These are phyloP conservation scores for Volucella inanis DNA, from an alignment of 2,888 invertebrate genomes.

Conservation along the genomic window DNA sequence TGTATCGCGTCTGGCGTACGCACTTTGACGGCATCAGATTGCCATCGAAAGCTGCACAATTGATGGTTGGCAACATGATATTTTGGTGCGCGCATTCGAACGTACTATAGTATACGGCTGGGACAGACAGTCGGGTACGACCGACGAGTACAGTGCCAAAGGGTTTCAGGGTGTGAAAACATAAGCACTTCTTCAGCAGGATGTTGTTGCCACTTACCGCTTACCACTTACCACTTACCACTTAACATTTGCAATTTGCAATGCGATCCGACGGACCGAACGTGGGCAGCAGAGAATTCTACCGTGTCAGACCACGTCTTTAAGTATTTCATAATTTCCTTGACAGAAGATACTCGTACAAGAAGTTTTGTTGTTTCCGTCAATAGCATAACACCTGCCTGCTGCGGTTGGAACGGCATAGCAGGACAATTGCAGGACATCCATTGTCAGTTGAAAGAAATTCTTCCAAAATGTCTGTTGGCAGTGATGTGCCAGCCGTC, in stretches of 20 bases:
- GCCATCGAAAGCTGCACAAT: constrained; percentile 72
- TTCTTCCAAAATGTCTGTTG: constrained; percentile 18
- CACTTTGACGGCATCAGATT: constrained; percentile 58
- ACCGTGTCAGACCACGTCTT: constrained; percentile 51
- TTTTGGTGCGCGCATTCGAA: constrained; percentile 57
- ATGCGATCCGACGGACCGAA: neutral
- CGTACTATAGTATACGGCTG: too few relatives aligned
- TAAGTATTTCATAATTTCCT: constrained; percentile 71
- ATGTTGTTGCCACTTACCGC: constrained; percentile 14
- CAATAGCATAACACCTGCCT: constrained; percentile 62
- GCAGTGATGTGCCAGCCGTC: constrained; percentile 25
- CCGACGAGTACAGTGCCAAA: constrained; percentile 63
- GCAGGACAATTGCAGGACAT: constrained; percentile 10
- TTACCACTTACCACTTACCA: too few relatives aligned
- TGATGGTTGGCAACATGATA: constrained; percentile 74
- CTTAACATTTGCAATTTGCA: too few relatives aligned
- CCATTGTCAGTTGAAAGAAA: constrained; percentile 24
- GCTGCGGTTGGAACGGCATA: constrained; percentile 4
- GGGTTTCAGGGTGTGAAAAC: constrained; percentile 72
- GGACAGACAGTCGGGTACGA: constrained; percentile 5
- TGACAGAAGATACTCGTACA: constrained; percentile 46
- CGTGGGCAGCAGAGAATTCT: constrained; percentile 55
- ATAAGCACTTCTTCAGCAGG: constrained; percentile 60
- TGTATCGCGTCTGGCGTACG: constrained; percentile 30
- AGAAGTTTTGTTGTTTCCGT: constrained; percentile 52